These are phyloP conservation scores for Apus apus DNA, from an alignment of 2,113 vertebrate species.

Conservation along the genomic window DNA sequence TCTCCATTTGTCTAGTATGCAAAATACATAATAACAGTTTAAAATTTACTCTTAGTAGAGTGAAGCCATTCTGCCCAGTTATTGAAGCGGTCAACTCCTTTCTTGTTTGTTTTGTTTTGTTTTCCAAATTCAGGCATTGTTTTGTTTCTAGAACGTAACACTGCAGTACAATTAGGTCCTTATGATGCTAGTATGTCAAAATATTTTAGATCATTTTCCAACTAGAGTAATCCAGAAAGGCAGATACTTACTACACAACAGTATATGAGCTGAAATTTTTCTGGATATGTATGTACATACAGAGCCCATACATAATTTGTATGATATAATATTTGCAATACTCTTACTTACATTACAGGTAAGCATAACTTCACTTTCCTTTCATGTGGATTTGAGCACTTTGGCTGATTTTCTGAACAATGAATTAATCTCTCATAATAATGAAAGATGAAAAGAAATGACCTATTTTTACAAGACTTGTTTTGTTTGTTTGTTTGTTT, in stretches of 20 bases:
- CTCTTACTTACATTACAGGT: not conserved
- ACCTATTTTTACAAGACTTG: constrained; percentile 14
- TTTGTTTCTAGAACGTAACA: not conserved
- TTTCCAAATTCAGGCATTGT: not conserved
- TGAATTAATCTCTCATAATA: not conserved
- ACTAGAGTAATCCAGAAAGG: not conserved
- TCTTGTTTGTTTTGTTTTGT: not conserved
- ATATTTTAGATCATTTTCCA: not conserved
- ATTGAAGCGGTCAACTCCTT: not conserved
- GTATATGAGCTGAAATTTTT: not conserved
- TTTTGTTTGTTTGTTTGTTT: too few species aligned
- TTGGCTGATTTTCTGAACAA: not conserved
- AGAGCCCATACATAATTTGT: not conserved
- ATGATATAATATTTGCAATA: not conserved
- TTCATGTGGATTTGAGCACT: not conserved
- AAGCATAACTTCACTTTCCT: constrained; percentile 2
- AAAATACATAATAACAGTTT: not conserved
- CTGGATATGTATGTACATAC: not conserved
- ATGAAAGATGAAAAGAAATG: not conserved
- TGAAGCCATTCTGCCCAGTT: not conserved
- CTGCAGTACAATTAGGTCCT: not conserved
- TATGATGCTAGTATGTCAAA: not conserved
- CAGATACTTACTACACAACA: not conserved
- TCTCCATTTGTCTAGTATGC: not conserved
- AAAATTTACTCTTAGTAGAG: not conserved